Percentiles rank a stretch among this genome's conserved stretches.
Evolutionary conservation across 2,888 invertebrate genomes (phyloP).

Genomic region (Nemoura dubitans): DNA sequence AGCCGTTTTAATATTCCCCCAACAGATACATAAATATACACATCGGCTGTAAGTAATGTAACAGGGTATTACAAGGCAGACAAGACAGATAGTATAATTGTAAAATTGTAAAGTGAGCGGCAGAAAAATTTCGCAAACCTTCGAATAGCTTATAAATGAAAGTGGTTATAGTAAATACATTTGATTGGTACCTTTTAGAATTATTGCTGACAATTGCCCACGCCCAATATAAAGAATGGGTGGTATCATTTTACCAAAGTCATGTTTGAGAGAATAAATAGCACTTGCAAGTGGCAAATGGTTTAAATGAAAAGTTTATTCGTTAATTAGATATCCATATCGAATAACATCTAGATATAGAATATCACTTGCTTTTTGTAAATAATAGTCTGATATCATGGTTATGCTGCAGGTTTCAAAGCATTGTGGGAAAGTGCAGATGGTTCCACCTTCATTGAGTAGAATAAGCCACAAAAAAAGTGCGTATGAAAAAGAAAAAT

Average conservation of each 20-base stretch:
- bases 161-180: not conserved
- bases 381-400: too few relatives aligned
- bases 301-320: not conserved
- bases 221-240: not conserved
- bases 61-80: not conserved
- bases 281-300: not conserved
- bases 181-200: not conserved
- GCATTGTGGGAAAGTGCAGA: not conserved
- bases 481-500: not conserved
- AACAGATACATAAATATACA: not conserved
- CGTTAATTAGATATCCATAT: too few relatives aligned
- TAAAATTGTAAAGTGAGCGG: not conserved
- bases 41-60: not conserved
- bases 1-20: not conserved
- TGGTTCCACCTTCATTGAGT: not conserved
- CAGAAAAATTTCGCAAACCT: not conserved
- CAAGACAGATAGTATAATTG: not conserved
- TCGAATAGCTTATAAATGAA: not conserved
- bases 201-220: not conserved
- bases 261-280: not conserved
- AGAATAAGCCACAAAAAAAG: not conserved
- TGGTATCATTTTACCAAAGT: not conserved
- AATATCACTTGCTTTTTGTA: too few relatives aligned
- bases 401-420: too few relatives aligned
- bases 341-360: too few relatives aligned